Evolutionary conservation across 2,888 invertebrate species (phyloP), one percentile per base, ranked within the genome.

Genomic region (Oscheius sp.): DNA sequence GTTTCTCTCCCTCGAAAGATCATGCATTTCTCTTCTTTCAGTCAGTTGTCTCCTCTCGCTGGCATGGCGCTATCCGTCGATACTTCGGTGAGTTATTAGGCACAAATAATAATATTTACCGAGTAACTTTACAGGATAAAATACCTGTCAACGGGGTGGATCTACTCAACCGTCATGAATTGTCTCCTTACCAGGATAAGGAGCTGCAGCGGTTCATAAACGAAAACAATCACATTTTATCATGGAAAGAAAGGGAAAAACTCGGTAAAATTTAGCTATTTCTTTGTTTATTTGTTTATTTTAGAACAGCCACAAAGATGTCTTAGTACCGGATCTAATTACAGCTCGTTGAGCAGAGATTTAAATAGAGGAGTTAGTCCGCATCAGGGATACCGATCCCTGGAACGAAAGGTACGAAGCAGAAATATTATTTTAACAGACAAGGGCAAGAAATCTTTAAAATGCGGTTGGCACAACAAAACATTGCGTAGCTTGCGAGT

Each of bases 101-200:
- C 25, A 58, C 41, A 25, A n/a, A 35, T 6, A 35, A 35, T 9
- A 35, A 35, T 52, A 45, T 69, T 35, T n/a, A 23, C 18, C 16
- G 18, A 41, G 18, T 55, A 49, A 16, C 27, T 2, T 61, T 61
- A 27, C 69, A 86, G 85, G 84, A 82, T 64, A 87, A 87, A 76
- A 77, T 87, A 13, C 79, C 81, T 27, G 79, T 86, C n/a, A 88
- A 87, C 68, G 87, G 87, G 7, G 84, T 84, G 12, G 85, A 86
- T 61, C 69, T 87, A 18, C 41, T 87, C 49, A 87, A 87, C 46
- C 83, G 84, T 0, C 81, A 84, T 41, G 85, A 87, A 58, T 73
- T 87, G 7, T 86, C 86, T 3, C 70, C 75, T 0, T 83, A 84
- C 7, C 87, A 87, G 66, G 82, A 87, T 69, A 77, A 77, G 35